Percentiles rank a stretch among this genome's conserved stretches.
phyloP scores from a whole-genome alignment of 1,140 invertebrate genomes.

The Drosophila ficusphila region DNA sequence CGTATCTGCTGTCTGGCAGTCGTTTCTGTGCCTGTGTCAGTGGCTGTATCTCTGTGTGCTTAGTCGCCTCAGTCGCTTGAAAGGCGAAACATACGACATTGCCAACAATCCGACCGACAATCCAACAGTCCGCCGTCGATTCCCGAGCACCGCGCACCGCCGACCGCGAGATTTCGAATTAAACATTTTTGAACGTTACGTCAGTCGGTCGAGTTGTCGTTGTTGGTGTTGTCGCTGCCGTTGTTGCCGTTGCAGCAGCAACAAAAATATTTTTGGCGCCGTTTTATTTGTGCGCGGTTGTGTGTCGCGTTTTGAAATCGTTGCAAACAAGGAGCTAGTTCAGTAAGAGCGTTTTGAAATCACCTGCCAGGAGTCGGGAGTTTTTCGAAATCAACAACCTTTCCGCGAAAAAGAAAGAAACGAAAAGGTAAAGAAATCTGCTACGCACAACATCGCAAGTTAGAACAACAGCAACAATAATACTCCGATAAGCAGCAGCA shows the following conservation, averaged over 20 bases:
- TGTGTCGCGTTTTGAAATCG: conserved; percentile 42
- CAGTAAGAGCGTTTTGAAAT: conserved; percentile 1
- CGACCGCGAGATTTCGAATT: conserved; percentile 43
- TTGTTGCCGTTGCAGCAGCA: conserved; percentile 23
- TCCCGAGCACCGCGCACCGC: conserved; percentile 21
- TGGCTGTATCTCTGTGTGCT: conserved; percentile 64
- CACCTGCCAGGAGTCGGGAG: conserved; percentile 2
- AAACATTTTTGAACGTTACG: conserved; percentile 76
- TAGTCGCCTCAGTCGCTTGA: conserved; percentile 81
- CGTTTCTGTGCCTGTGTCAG: conserved; percentile 14
- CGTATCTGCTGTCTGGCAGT: conserved; percentile 4
- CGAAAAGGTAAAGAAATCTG: conserved; percentile 9
- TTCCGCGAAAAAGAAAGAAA: not conserved
- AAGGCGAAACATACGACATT: conserved; percentile 80
- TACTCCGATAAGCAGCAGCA: conserved; percentile 62
- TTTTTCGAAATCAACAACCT: not conserved
- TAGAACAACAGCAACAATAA: conserved; percentile 36
- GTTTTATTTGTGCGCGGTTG: conserved; percentile 50
- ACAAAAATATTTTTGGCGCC: conserved; percentile 66
- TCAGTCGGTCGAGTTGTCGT: conserved; percentile 46
- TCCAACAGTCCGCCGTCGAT: conserved; percentile 38
- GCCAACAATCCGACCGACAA: conserved; percentile 62
- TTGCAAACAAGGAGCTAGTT: conserved; percentile 17
- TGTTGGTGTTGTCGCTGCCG: conserved; percentile 8
- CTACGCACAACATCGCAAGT: conserved; percentile 15